Evolutionary conservation across 2,888 invertebrate species (phyloP).

Genomic region (Furcula furcula): DNA sequence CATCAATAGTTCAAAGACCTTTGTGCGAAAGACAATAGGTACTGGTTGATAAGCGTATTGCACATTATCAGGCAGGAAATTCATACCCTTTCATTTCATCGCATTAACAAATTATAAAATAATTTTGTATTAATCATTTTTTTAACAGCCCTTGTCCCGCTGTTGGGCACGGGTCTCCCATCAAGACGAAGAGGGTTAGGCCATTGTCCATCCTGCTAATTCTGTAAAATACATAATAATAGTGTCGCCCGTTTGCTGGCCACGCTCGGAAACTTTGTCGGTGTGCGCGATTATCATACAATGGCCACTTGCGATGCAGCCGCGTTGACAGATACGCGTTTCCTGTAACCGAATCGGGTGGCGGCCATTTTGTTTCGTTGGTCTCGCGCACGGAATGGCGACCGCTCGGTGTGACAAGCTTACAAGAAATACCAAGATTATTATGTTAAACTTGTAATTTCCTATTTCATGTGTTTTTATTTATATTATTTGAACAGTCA

Average conservation of each 20-base stretch:
- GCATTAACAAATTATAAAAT: no score
- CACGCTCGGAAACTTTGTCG: constrained; percentile 68
- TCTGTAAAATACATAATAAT: neutral
- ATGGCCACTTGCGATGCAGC: constrained; percentile 75
- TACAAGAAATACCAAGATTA: constrained; percentile 1
- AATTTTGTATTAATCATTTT: no score
- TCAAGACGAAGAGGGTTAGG: no score
- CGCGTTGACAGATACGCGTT: constrained; percentile 77
- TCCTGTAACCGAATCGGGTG: constrained; percentile 73
- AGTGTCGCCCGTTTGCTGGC: constrained; percentile 49
- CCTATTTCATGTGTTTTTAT: neutral
- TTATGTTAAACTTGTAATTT: constrained; percentile 2
- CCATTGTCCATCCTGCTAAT: no score
- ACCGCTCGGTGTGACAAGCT: constrained; percentile 39
- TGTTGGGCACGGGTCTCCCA: no score
- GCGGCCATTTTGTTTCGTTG: constrained; percentile 70
- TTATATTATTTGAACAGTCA: no score
- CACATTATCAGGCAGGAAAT: no score
- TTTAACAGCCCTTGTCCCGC: no score
- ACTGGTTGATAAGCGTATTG: no score
- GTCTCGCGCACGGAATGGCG: constrained; percentile 61
- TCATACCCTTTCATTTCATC: no score
- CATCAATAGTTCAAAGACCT: no score
- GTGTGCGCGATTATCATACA: constrained; percentile 76
- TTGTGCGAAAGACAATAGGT: no score